These are phyloP conservation scores for Halcyon malimbica DNA, from an alignment of 2,113 vertebrate species.

Conservation along the genomic window DNA sequence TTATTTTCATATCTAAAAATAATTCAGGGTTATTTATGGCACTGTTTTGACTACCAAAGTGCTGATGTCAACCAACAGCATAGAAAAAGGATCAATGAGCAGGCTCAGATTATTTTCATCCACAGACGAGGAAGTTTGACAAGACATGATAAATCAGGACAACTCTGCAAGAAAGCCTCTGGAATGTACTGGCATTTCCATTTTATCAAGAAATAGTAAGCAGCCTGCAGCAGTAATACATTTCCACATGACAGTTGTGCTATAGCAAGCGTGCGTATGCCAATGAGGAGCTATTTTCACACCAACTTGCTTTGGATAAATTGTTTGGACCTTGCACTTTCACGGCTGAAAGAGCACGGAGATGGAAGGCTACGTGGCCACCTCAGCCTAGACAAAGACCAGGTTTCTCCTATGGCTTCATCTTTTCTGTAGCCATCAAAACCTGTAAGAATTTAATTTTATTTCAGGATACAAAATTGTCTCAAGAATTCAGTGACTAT, in stretches of 20 bases:
- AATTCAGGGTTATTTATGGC: conserved; percentile 34
- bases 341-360: background rate
- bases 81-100: background rate
- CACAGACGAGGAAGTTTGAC: background rate
- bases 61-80: conserved; percentile 32
- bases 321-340: background rate
- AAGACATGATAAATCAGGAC: background rate
- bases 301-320: background rate
- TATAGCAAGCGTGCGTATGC: background rate
- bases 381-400: background rate
- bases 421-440: background rate
- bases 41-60: conserved; percentile 55
- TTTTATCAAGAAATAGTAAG: conserved; percentile 37
- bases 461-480: background rate
- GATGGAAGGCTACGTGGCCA: background rate
- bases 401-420: background rate
- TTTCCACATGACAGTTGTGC: background rate
- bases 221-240: background rate
- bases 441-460: background rate
- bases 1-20: conserved; percentile 43
- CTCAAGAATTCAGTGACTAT: background rate
- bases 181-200: background rate
- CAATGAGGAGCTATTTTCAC: background rate
- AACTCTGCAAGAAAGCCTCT: background rate
- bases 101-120: conserved; percentile 6